phyloP scores from a whole-genome alignment of 1,140 invertebrate genomes.

The Drosophila athabasca region DNA sequence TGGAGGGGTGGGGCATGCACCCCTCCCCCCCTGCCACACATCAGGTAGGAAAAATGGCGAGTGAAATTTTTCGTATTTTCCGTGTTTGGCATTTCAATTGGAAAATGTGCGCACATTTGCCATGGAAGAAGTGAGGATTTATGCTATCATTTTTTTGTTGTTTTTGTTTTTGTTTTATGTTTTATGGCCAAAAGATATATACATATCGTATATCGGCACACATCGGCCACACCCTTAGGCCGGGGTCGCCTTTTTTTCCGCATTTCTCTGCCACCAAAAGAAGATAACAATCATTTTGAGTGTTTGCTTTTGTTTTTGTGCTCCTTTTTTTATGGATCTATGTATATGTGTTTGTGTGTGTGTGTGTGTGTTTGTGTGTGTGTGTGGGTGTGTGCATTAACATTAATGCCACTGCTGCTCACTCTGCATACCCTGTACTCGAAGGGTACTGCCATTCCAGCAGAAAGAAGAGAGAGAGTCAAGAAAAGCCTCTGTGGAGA shows the following conservation, averaged over 20 bases:
- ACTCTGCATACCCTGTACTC: too few species aligned
- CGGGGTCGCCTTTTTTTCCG: too few species aligned
- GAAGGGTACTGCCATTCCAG: too few species aligned
- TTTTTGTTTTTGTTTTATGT: slow-evolving; percentile 34
- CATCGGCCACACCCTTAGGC: slow-evolving; percentile 15
- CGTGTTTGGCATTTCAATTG: slow-evolving; percentile 76
- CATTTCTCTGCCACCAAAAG: slow-evolving; percentile 17
- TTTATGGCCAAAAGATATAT: slow-evolving; percentile 43
- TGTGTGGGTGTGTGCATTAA: slow-evolving; percentile 53
- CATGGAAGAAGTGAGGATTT: slow-evolving; percentile 51
- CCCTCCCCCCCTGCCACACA: slow-evolving; percentile 1
- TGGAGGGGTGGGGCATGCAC: too few species aligned
- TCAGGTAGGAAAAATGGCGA: slow-evolving; percentile 41
- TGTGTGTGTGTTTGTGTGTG: slow-evolving; percentile 14
- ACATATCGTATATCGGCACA: slow-evolving; percentile 9
- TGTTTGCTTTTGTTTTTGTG: slow-evolving; percentile 69
- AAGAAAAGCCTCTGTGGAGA: too few species aligned
- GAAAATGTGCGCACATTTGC: slow-evolving; percentile 73
- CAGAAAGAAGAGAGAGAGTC: too few species aligned
- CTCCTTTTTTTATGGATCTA: slow-evolving; percentile 16
- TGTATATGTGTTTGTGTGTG: slow-evolving; percentile 12
- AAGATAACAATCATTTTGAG: slow-evolving; percentile 73
- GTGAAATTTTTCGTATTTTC: slow-evolving; percentile 43
- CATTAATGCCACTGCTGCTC: slow-evolving; percentile 51
- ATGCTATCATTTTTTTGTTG: slow-evolving; percentile 55